These are phyloP conservation scores for Hippocampus barbouri DNA, from an alignment of 2,113 vertebrate species.

Conservation along the genomic window DNA sequence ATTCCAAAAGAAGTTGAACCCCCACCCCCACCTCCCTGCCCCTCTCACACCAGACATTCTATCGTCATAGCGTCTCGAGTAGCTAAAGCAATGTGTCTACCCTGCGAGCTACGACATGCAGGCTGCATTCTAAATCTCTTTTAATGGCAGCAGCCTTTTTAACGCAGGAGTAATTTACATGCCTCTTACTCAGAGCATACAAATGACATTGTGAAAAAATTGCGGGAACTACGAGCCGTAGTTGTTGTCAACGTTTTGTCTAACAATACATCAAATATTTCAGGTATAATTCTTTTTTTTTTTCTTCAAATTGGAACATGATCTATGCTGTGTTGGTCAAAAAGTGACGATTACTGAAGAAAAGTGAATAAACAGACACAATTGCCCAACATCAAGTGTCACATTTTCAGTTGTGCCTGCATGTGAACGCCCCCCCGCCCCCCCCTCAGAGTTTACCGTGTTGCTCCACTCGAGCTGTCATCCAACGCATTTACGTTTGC, in stretches of 20 bases:
- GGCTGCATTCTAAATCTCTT: slow-evolving; percentile 26
- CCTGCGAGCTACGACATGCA: slow-evolving; percentile 44
- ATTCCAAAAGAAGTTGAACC: slow-evolving; percentile 34
- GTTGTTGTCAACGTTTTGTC: background rate
- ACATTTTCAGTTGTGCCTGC: background rate
- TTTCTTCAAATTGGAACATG: background rate
- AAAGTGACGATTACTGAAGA: slow-evolving; percentile 3
- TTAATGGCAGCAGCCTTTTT: slow-evolving; percentile 15
- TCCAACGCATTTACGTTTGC: slow-evolving; percentile 40
- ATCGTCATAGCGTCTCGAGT: slow-evolving; percentile 29
- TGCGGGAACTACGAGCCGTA: background rate
- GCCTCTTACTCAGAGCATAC: background rate
- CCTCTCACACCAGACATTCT: slow-evolving; percentile 13
- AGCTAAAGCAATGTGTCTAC: slow-evolving; percentile 25
- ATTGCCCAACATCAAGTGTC: background rate
- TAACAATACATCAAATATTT: background rate
- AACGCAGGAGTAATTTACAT: slow-evolving; percentile 10
- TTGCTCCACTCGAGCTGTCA: slow-evolving; percentile 35
- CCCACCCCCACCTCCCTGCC: slow-evolving; percentile 12
- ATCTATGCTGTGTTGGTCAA: background rate
- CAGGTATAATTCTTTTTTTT: background rate
- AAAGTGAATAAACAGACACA: background rate
- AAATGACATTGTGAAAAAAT: background rate
- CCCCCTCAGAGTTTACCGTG: slow-evolving; percentile 5
- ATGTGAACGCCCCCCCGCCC: background rate